These are phyloP conservation scores for Scomber scombrus DNA, from an alignment of 2,113 vertebrate species.

Conservation along the genomic window DNA sequence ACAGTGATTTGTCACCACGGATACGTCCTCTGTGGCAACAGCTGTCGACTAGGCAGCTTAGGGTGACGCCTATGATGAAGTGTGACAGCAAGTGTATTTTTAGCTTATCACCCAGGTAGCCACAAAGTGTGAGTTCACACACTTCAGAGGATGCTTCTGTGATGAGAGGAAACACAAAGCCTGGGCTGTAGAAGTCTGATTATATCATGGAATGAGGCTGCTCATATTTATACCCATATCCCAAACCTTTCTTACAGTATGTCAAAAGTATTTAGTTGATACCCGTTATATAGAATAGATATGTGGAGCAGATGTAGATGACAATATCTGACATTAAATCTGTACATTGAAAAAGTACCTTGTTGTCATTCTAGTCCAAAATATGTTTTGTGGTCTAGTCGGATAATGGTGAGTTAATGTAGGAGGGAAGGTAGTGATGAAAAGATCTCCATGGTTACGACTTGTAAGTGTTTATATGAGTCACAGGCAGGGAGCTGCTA, in stretches of 20 bases:
- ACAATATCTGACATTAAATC: neutral
- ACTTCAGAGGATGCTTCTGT: slow-evolving; percentile 20
- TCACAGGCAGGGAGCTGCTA: neutral
- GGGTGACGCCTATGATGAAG: slow-evolving; percentile 56
- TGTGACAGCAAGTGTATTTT: slow-evolving; percentile 71
- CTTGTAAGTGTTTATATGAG: neutral
- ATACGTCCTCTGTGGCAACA: slow-evolving; percentile 60
- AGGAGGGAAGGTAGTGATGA: neutral
- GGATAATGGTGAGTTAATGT: neutral
- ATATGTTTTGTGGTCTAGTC: neutral
- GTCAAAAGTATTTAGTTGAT: neutral
- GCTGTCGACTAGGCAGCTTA: slow-evolving; percentile 48
- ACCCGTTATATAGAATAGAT: neutral
- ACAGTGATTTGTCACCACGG: slow-evolving; percentile 61
- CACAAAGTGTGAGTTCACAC: slow-evolving; percentile 25
- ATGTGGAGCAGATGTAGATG: neutral
- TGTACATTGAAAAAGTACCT: neutral
- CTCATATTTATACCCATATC: neutral
- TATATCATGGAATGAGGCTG: neutral
- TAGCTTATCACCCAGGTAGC: slow-evolving; percentile 65
- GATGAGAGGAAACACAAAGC: neutral
- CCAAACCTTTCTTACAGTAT: neutral
- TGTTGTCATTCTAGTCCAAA: neutral
- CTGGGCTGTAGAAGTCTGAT: neutral
- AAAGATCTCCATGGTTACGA: slow-evolving; percentile 12